phyloP scores from a whole-genome alignment of 2,113 vertebrate genomes.

The Zosterops hypoxanthus region DNA sequence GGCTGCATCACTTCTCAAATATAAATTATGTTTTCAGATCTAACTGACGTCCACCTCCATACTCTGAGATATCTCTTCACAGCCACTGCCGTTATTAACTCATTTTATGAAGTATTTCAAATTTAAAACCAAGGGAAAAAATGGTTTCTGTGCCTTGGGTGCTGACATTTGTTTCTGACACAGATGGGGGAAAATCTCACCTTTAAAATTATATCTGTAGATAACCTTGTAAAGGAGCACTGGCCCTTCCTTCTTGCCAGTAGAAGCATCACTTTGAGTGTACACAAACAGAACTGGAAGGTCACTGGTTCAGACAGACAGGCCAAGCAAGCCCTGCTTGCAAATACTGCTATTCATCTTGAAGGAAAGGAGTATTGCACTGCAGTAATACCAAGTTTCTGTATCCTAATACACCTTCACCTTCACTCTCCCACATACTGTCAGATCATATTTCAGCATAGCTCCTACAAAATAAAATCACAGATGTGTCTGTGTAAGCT shows the following conservation, averaged over 20 bases:
- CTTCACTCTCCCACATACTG: not conserved
- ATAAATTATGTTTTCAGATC: not conserved
- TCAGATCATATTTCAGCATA: not conserved
- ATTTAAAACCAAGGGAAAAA: not conserved
- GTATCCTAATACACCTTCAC: not conserved
- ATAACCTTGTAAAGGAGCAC: not conserved
- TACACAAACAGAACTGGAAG: not conserved
- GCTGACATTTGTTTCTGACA: not conserved
- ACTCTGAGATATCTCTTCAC: not conserved
- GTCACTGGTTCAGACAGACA: not conserved
- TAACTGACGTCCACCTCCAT: not conserved
- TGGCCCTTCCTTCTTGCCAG: not conserved
- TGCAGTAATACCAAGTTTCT: not conserved
- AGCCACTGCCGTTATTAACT: not conserved
- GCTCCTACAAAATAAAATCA: not conserved
- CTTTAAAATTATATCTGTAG: not conserved
- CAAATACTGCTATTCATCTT: not conserved
- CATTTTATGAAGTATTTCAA: not conserved
- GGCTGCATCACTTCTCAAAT: not conserved
- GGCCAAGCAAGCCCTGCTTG: not conserved
- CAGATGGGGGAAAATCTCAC: not conserved
- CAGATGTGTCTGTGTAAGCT: not conserved
- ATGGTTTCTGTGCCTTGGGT: not conserved
- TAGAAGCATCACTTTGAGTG: not conserved
- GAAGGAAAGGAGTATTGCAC: not conserved